These are phyloP conservation scores for Mythimna pallens DNA, from an alignment of 2,888 invertebrate species.

Conservation along the genomic window DNA sequence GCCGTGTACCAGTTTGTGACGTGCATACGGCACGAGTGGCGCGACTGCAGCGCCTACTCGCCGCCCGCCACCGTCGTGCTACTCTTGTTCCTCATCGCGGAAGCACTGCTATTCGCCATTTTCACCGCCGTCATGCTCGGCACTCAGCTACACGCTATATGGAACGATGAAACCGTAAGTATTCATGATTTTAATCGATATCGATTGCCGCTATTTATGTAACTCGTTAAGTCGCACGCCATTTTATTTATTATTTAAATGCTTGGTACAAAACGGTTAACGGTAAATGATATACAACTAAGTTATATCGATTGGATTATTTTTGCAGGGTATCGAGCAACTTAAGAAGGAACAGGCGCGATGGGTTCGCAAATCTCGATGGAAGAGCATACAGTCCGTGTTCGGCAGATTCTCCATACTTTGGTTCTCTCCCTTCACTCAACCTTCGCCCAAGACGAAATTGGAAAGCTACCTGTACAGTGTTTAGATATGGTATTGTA, in stretches of 20 bases:
- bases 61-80: conserved; percentile 99
- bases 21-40: conserved; percentile 98
- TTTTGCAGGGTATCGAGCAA: conserved; percentile 97
- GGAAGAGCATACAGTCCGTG: conserved; percentile 98
- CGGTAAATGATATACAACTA: not conserved
- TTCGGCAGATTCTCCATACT: conserved; percentile 98
- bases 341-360: conserved; percentile 98
- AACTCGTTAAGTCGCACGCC: not conserved
- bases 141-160: conserved; percentile 98
- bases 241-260: conserved; percentile 3
- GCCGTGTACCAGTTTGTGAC: conserved; percentile 98
- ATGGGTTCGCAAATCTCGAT: conserved; percentile 97
- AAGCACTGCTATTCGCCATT: conserved; percentile 98
- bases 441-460: conserved; percentile 95
- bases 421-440: conserved; percentile 98
- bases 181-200: conserved; percentile 53
- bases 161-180: conserved; percentile 98
- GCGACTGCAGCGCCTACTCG: conserved; percentile 97
- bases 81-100: conserved; percentile 97
- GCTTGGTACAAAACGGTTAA: not conserved
- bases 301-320: not conserved
- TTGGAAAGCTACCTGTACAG: conserved; percentile 96
- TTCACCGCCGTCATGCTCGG: conserved; percentile 99
- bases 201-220: conserved; percentile 70
- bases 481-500: conserved; percentile 89